Evolutionary conservation across 2,113 vertebrate genomes (phyloP).

Genomic region (Cynoglossus semilaevis): DNA sequence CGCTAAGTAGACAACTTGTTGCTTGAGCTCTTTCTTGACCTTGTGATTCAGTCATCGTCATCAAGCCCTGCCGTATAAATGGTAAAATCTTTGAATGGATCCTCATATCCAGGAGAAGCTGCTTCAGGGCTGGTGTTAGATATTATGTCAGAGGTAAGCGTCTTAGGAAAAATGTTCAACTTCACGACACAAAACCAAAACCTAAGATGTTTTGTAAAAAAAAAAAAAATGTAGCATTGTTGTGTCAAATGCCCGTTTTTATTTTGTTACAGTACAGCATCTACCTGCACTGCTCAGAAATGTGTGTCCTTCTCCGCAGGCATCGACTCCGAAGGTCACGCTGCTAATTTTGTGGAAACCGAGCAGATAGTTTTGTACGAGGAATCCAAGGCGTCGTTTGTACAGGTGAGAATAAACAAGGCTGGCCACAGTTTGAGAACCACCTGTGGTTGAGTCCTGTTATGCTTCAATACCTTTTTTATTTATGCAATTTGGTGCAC

Average conservation of each 20-base stretch:
- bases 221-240: too few relatives aligned
- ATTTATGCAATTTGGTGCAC: too few relatives aligned
- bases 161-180: conserved; percentile 10
- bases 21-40: conserved; percentile 48
- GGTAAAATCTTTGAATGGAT: conserved; percentile 98
- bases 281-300: neutral
- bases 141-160: conserved; percentile 93
- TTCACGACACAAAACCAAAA: neutral
- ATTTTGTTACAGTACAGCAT: too few relatives aligned
- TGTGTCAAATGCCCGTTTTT: too few relatives aligned
- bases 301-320: conserved; percentile 69
- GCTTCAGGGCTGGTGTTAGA: conserved; percentile 93
- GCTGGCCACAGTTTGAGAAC: neutral
- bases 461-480: too few relatives aligned
- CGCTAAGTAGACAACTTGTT: neutral
- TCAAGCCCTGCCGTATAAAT: conserved; percentile 92
- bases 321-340: conserved; percentile 96
- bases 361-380: conserved; percentile 93
- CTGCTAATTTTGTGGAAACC: conserved; percentile 97
- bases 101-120: conserved; percentile 96
- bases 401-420: conserved; percentile 76
- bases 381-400: conserved; percentile 88
- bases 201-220: too few relatives aligned
- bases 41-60: conserved; percentile 81
- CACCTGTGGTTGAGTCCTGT: too few relatives aligned